A percentile compares a stretch with the other conserved stretches of the same genome.
phyloP scores from a whole-genome alignment of 2,113 vertebrate species.

The Rousettus leschenaultii region DNA sequence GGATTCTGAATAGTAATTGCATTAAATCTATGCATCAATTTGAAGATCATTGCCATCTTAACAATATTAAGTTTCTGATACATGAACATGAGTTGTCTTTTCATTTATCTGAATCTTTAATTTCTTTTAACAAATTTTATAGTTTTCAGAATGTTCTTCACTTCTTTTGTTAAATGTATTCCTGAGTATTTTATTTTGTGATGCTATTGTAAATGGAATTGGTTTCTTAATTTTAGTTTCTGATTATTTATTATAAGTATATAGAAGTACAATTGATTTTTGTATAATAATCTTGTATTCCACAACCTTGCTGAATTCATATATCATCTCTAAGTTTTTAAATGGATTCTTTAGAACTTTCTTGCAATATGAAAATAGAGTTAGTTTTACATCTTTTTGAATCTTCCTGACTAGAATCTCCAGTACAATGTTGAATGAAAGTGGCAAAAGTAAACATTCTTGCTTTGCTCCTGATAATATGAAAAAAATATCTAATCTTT shows the following conservation, averaged over 20 bases:
- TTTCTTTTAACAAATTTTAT: neutral
- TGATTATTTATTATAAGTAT: neutral
- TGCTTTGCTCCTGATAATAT: neutral
- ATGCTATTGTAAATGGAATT: neutral
- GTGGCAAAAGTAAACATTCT: neutral
- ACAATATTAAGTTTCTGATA: neutral
- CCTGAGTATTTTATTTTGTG: neutral
- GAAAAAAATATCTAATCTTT: neutral
- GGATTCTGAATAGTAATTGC: neutral
- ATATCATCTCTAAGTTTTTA: neutral
- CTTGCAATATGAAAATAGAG: neutral
- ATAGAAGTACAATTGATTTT: neutral
- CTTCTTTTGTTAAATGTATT: neutral
- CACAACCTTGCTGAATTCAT: neutral
- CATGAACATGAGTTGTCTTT: neutral
- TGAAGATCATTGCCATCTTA: neutral
- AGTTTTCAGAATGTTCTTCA: neutral
- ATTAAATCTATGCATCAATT: neutral
- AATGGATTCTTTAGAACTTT: neutral
- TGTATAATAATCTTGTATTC: neutral
- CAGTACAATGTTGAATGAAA: neutral
- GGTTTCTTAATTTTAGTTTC: neutral
- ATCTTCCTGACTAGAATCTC: neutral
- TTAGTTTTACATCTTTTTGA: neutral
- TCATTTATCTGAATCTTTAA: neutral